Evolutionary conservation across 2,113 vertebrate species (phyloP), one percentile per base, ranked within the genome.

Genomic region (Apodemus speciosus): DNA sequence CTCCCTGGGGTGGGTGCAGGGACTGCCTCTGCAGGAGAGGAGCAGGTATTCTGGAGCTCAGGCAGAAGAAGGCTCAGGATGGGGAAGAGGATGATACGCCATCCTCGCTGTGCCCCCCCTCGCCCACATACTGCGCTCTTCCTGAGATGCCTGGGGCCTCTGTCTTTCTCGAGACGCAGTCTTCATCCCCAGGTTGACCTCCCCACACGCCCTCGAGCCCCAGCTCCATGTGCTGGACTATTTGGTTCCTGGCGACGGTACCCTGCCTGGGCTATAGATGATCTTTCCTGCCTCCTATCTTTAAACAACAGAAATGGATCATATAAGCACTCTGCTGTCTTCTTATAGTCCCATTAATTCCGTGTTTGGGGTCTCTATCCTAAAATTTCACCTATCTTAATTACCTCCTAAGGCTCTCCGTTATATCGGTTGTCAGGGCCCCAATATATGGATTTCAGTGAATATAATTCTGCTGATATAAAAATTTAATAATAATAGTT

Each of bases 61-160:
- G 84, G 9, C 3, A 21, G 89, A 30, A 80, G 35, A 16, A 35
- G 53, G 20, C 32, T 58, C 2, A 6, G 79, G n/a, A 2, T 71
- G 35, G 53, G n/a, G 53, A 80, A 13, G 9, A 38, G 40, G 53
- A 21, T 30, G 40, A 3, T 66, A 4, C 3, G 49, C 35, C 3
- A 2, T 9, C 69, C 58, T 2, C 2, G 9, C 30, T 6, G 4
- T 2, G 30, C 1, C 0, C 1, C 56, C 15, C 3, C 0, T 53
- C 23, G 5, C 68, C 1, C 25, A 4, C 30, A 62, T 18, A 21
- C 35, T 3, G 20, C 23, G n/a, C 32, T 72, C 27, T 62, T 30
- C 23, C 0, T 10, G 4, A 92, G 38, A 32, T 2, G 21, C 49
- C 58, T 38, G 35, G 0, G 14, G 40, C 38, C 66, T 81, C 58